Conservation (phyloP, 2,888 invertebrate species). For the Eubasilissa splendida region DNA sequence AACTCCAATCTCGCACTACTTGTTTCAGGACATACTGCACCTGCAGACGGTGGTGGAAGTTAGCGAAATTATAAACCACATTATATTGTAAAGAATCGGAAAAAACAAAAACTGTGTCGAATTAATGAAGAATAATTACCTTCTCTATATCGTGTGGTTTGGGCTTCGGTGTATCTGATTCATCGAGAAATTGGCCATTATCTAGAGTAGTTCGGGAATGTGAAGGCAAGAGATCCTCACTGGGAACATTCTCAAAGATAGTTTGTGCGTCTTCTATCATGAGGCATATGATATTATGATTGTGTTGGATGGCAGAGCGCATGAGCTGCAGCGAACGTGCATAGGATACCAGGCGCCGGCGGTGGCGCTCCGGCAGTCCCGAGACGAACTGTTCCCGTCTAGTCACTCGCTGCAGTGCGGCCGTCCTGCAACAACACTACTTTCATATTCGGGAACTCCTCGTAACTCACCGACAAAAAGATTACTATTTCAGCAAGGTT, state of each 20-base stretch:
- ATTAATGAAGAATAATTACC: constrained; percentile 61
- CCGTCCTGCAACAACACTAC: constrained; percentile 73
- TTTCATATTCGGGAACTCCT: background rate
- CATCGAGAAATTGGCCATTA: constrained; percentile 58
- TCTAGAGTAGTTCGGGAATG: background rate
- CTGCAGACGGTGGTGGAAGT: constrained; percentile 66
- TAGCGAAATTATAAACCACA: constrained; percentile 28
- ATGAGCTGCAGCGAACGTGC: constrained; percentile 82
- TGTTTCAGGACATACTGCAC: constrained; percentile 96
- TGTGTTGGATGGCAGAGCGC: constrained; percentile 85
- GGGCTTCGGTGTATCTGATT: background rate
- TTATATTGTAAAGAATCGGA: background rate
- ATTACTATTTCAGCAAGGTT: background rate
- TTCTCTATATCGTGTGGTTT: constrained; percentile 64
- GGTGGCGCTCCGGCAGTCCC: constrained; percentile 82
- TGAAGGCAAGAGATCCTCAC: constrained; percentile 48
- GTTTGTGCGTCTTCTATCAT: constrained; percentile 86
- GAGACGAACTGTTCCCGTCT: constrained; percentile 84
- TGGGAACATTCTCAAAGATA: constrained; percentile 85
- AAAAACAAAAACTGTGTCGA: background rate
- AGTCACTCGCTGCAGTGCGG: constrained; percentile 82
- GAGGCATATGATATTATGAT: constrained; percentile 77
- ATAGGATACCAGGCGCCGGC: constrained; percentile 83
- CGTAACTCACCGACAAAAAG: background rate
- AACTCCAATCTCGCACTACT: constrained; percentile 97